Evolutionary conservation across 2,797 vertebrate species (phyloP).

Genomic region (Silurus lanzhouensis): DNA sequence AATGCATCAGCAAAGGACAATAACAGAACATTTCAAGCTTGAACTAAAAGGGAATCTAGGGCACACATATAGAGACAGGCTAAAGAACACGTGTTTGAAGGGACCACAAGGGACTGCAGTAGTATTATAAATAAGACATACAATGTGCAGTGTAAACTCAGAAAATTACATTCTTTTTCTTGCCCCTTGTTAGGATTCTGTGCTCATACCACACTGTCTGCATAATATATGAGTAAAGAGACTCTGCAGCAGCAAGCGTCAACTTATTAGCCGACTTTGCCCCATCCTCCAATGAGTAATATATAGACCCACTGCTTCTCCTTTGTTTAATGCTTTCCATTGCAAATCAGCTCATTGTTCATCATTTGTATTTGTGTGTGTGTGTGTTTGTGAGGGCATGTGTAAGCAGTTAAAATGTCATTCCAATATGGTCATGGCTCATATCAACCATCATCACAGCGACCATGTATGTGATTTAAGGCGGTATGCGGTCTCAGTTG

Average conservation of each 20-base stretch:
- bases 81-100: background rate
- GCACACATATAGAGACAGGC: background rate
- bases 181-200: background rate
- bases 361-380: background rate
- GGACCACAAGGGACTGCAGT: background rate
- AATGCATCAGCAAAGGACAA: conserved; percentile 36
- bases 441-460: background rate
- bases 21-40: background rate
- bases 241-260: background rate
- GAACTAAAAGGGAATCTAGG: background rate
- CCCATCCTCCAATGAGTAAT: conserved; percentile 10
- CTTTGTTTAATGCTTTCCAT: conserved; percentile 64
- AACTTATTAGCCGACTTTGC: conserved; percentile 1
- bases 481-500: too few species aligned
- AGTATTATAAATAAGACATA: background rate
- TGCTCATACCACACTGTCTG: conserved; percentile 16
- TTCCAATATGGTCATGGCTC: background rate
- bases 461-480: background rate
- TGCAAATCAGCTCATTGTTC: conserved; percentile 61
- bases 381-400: conserved; percentile 22
- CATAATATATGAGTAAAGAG: background rate
- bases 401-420: background rate
- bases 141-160: background rate
- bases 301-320: conserved; percentile 53
- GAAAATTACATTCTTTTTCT: background rate